phyloP scores from a whole-genome alignment of 2,113 vertebrate genomes.

The Hiodon tergisus region DNA sequence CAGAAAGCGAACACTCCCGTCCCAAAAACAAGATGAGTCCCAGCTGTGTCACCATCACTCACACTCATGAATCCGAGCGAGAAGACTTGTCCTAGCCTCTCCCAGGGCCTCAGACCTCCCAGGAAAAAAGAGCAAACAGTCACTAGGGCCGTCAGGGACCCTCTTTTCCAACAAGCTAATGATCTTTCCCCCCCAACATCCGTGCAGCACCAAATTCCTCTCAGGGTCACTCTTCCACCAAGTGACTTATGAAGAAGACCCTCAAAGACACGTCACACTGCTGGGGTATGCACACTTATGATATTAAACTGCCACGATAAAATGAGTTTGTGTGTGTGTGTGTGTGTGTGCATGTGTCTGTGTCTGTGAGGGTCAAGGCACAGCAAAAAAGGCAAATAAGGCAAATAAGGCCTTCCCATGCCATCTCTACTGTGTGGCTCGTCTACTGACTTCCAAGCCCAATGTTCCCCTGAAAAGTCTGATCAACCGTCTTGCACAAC shows the following conservation, averaged over 20 bases:
- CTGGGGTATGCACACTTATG: not conserved
- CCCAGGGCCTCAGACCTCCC: slow-evolving; percentile 11
- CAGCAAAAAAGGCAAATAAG: slow-evolving; percentile 13
- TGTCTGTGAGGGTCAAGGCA: too few species aligned
- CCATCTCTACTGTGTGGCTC: not conserved
- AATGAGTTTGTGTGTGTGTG: not conserved
- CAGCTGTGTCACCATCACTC: slow-evolving; percentile 24
- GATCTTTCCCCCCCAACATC: not conserved
- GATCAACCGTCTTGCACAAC: not conserved
- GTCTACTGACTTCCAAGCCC: not conserved
- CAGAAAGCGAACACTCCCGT: not conserved
- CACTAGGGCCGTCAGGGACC: slow-evolving; percentile 5
- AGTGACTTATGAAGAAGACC: not conserved
- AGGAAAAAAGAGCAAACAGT: slow-evolving; percentile 4
- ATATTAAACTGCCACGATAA: slow-evolving; percentile 8
- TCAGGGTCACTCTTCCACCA: not conserved
- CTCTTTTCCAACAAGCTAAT: not conserved
- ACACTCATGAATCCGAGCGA: not conserved
- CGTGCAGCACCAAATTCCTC: not conserved
- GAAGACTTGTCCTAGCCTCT: not conserved
- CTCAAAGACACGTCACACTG: not conserved
- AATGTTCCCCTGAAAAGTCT: not conserved
- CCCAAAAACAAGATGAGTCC: slow-evolving; percentile 32
- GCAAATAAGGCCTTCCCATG: not conserved
- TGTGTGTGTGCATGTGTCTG: not conserved